Base-by-base conservation (phyloP, 2,888 invertebrate genomes). In the Epiblema foenella region DNA sequence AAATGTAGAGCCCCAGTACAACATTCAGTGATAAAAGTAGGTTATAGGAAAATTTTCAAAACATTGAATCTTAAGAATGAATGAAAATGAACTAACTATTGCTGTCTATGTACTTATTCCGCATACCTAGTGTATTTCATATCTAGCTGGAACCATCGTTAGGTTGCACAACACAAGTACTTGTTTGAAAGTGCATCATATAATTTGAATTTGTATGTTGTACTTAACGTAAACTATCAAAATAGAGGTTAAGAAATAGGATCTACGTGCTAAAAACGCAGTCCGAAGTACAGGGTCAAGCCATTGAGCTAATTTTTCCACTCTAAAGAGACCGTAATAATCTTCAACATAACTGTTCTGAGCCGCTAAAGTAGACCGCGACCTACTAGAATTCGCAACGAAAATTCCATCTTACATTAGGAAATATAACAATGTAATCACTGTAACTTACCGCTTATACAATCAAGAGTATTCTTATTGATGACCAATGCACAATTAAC, bases 371-470 rank as follows among this genome's bases (percentile, higher is more conserved):
- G 73, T 73, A 29, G 69, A 72, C 49, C 73, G 59, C 69, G 69
- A 69, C 73, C 73, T 69, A 73, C 69, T 73, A 62, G 71, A 71
- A 71, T 67, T 71, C 33, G 71, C 67, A 39, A 71, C 39, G 24
- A 49, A 67, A 62, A 67, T 51, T 56, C 59, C 60, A 57, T 24
- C 18, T 33, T 62, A 56, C n/a, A 54, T n/a, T 20, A 33, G 46
- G 51, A 24, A 57, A 51, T 51, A 54, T 56, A 39, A 18, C 3
- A 24, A 62, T 18, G 12, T 51, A 24, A 37, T 15, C 10, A 20
- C 20, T 71, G 33, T 8, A 18, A 71, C 71, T 71, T 62, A 71
- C 71, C 71, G 17, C 24, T 67, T 49, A 66, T 67, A 29, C 20
- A 49, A 62, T 67, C 39, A 42, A 51, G 60, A 62, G 37, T 56